Evolutionary conservation across 37 sponge, comb jelly and placozoan species (phyloP).

Genomic region (Beroe ovata): DNA sequence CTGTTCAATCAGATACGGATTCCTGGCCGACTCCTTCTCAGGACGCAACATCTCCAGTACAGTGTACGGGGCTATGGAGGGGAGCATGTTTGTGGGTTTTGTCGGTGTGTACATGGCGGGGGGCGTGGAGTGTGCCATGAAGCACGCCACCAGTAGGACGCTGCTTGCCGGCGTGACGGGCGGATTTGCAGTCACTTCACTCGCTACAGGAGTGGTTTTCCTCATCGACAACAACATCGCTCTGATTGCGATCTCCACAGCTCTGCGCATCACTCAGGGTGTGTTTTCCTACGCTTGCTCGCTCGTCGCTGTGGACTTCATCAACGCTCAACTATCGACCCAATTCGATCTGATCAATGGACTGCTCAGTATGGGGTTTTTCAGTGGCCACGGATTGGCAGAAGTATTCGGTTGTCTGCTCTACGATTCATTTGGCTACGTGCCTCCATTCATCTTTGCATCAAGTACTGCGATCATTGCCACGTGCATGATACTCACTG

Average conservation of each 20-base stretch:
- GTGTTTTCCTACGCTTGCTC: background rate
- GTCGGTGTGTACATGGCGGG: background rate
- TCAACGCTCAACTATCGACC: background rate
- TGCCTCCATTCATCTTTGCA: background rate
- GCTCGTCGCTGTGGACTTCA: conserved; percentile 18
- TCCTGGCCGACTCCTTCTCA: conserved; percentile 24
- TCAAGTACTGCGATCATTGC: background rate
- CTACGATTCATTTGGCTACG: conserved; percentile 14
- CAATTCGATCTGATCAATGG: conserved; percentile 33
- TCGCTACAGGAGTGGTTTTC: background rate
- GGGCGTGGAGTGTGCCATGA: background rate
- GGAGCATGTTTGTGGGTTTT: background rate
- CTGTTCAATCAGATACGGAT: conserved; percentile 31
- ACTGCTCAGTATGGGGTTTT: background rate
- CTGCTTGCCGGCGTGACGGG: background rate
- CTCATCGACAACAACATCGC: background rate
- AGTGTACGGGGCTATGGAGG: conserved; percentile 1
- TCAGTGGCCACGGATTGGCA: background rate
- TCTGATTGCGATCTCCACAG: background rate
- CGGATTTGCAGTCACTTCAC: background rate
- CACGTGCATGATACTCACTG: background rate
- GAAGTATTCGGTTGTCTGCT: conserved; percentile 24
- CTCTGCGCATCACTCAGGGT: background rate
- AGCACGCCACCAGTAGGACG: background rate
- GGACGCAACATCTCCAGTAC: background rate